Conservation (phyloP, 2,113 vertebrate species). For the Neolamprologus longior region DNA sequence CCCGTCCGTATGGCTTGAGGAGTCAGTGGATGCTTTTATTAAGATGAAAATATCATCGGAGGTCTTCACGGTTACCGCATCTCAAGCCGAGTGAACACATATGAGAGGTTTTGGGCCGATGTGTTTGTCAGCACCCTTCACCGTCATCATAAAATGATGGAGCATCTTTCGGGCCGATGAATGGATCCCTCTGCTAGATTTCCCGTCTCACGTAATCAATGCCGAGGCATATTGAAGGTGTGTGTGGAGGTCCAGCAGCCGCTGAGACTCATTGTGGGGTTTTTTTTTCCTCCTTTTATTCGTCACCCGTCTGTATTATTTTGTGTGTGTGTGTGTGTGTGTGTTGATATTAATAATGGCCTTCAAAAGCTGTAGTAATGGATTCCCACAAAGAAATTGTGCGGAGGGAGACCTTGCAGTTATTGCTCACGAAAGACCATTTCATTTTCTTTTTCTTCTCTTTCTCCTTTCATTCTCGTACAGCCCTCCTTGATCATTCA, state of each 20-base stretch:
- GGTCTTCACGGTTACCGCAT: background rate
- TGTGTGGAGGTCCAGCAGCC: background rate
- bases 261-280: rapidly evolving
- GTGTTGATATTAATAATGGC: background rate
- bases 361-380: background rate
- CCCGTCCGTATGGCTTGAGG: background rate
- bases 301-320: background rate
- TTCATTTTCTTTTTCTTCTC: background rate
- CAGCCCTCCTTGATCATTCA: background rate
- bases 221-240: background rate
- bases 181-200: background rate
- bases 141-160: background rate
- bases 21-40: background rate
- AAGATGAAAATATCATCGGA: background rate
- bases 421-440: background rate
- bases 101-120: background rate
- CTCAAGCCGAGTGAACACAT: background rate
- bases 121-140: background rate
- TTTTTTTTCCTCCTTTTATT: background rate
- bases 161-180: background rate
- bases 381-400: background rate
- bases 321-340: background rate
- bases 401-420: background rate
- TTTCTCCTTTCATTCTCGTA: background rate
- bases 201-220: background rate